These are phyloP conservation scores for Cnemophilus loriae DNA, from an alignment of 2,113 vertebrate species.

Conservation along the genomic window DNA sequence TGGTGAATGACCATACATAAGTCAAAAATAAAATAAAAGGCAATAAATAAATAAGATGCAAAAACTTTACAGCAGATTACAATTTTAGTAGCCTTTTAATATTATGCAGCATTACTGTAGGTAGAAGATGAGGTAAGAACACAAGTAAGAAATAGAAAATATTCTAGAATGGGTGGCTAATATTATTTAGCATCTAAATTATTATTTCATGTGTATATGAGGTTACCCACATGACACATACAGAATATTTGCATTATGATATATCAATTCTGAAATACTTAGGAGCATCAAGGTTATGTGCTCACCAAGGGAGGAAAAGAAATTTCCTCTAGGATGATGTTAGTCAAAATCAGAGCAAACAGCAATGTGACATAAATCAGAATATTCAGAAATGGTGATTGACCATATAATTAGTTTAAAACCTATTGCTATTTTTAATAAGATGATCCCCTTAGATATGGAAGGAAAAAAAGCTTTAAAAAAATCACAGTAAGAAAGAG, in stretches of 20 bases:
- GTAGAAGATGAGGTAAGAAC: neutral
- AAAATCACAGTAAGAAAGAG: neutral
- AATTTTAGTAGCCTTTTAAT: neutral
- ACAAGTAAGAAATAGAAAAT: neutral
- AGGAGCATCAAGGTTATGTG: neutral
- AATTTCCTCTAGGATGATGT: neutral
- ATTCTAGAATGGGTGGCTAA: neutral
- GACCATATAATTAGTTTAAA: neutral
- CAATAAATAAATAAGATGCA: neutral
- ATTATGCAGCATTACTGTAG: neutral
- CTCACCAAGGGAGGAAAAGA: neutral
- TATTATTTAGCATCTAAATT: neutral
- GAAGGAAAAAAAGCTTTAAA: neutral
- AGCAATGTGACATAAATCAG: neutral
- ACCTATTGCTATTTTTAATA: neutral
- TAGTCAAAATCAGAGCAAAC: neutral
- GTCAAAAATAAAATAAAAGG: neutral
- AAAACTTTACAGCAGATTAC: neutral
- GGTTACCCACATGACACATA: neutral
- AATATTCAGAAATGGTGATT: neutral
- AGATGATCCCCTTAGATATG: neutral
- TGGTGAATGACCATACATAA: neutral
- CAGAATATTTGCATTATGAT: neutral
- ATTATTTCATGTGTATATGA: neutral
- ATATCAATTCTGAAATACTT: neutral